phyloP scores from a whole-genome alignment of 2,113 vertebrate genomes.

The Panthera leo region DNA sequence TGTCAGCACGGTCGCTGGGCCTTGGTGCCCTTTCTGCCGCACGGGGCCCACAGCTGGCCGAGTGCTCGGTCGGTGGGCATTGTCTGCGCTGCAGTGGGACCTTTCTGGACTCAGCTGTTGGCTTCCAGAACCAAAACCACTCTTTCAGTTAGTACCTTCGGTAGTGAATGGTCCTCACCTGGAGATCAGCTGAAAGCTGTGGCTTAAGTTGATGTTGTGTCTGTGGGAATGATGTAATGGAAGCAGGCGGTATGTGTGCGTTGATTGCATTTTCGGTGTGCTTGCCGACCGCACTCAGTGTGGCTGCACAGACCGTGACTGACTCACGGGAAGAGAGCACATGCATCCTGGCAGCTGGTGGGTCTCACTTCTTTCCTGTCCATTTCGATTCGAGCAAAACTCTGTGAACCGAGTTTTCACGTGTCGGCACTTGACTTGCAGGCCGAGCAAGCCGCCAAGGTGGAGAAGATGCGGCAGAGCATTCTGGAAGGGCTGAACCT shows the following conservation, averaged over 20 bases:
- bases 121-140: neutral
- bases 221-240: neutral
- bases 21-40: neutral
- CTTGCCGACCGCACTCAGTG: neutral
- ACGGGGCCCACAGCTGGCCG: neutral
- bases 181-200: neutral
- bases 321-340: neutral
- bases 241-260: neutral
- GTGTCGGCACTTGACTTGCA: constrained; percentile 76
- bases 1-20: no score
- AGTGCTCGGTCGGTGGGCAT: neutral
- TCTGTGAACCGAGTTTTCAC: neutral
- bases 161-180: neutral
- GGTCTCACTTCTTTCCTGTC: neutral
- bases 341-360: neutral
- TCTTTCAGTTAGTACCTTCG: neutral
- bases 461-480: constrained; percentile 98
- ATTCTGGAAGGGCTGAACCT: constrained; percentile 96
- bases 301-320: neutral
- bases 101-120: neutral
- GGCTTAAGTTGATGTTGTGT: neutral
- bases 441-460: constrained; percentile 94
- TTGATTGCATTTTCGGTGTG: neutral
- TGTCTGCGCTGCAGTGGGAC: neutral
- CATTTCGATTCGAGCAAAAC: neutral